Evolutionary conservation across 2,797 vertebrate genomes (phyloP), one percentile per base, ranked within the genome.

Genomic region (Rousettus madagascariensis): DNA sequence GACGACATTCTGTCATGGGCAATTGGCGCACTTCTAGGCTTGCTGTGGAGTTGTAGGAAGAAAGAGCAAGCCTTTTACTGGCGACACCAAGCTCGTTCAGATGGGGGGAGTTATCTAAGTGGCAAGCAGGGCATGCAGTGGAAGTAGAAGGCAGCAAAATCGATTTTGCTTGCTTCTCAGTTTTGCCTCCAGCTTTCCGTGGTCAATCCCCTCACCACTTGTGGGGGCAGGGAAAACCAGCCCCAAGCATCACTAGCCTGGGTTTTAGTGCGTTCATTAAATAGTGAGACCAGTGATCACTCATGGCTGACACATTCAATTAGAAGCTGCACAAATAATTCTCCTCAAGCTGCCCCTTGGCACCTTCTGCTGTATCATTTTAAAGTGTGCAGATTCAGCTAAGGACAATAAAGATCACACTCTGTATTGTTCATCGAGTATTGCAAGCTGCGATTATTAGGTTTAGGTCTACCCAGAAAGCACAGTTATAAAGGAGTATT

Each of bases 291-390:
- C 6, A 2, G 57, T 65, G 57, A 91, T 79, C 92, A 78, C 51
- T 96, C 94, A 97, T 74, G 38, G 75, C 24, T 0, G 24, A 89
- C 74, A 79, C 55, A 79, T 89, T 84, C 87, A 90, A 61, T 91
- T 90, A 84, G 90, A 49, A 92, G 22, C 46, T 16, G 19, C 36
- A 74, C 63, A 89, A 74, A 61, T 89, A 75, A 83, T 75, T 93
- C 90, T 94, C 41, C 59, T 61, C 33, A 74, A 72, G 82, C 61
- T 95, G 63, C 77, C 72, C 43, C 57, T 63, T 90, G 87, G 80
- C 33, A 66, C 68, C 9, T 46, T 94, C 77, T 83, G 57, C 71
- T 93, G 12, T 51, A 71, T 84, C 17, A 26, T 86, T 90, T 51
- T 57, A 77, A 91, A 78, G 78, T 55, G 30, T 68, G 49, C 30